phyloP scores from a whole-genome alignment of 2,113 vertebrate genomes.

The Pongo pygmaeus region DNA sequence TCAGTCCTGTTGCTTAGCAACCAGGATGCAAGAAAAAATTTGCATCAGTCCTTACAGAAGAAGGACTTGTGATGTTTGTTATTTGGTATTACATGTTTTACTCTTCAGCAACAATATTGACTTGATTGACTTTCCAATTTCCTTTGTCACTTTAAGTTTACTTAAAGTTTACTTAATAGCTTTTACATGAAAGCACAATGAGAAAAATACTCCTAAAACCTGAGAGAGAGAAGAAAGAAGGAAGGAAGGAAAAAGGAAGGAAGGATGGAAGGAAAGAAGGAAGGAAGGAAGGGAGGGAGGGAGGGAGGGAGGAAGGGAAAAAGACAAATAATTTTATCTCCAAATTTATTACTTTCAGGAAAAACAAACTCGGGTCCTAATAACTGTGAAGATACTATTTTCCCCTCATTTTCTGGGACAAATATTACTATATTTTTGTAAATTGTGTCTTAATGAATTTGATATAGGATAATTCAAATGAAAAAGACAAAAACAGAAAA shows the following conservation, averaged over 20 bases:
- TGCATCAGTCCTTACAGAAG: constrained; percentile 57
- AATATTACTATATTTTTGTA: not conserved
- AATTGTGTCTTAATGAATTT: not conserved
- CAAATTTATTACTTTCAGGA: not conserved
- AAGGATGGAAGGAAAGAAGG: too few relatives aligned
- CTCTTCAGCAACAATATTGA: constrained; percentile 33
- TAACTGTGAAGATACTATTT: not conserved
- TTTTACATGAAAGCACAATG: not conserved
- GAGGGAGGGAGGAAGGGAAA: too few relatives aligned
- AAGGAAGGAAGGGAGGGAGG: not conserved
- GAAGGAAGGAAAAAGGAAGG: too few relatives aligned
- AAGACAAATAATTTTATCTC: not conserved
- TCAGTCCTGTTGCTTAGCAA: constrained; percentile 83
- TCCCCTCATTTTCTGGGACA: not conserved
- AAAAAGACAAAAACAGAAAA: not conserved
- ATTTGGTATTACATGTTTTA: not conserved
- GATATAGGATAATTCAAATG: not conserved
- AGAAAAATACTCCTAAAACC: not conserved
- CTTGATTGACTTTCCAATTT: constrained; percentile 28
- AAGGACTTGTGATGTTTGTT: constrained; percentile 60
- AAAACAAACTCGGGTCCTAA: not conserved
- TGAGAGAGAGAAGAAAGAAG: not conserved
- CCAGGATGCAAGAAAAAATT: constrained; percentile 71
- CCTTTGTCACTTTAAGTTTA: not conserved
- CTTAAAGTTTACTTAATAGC: not conserved